A percentile compares a stretch with the other conserved stretches of the same genome.
These are phyloP conservation scores for Dicentrarchus labrax DNA, from an alignment of 2,113 vertebrate species.

Conservation along the genomic window DNA sequence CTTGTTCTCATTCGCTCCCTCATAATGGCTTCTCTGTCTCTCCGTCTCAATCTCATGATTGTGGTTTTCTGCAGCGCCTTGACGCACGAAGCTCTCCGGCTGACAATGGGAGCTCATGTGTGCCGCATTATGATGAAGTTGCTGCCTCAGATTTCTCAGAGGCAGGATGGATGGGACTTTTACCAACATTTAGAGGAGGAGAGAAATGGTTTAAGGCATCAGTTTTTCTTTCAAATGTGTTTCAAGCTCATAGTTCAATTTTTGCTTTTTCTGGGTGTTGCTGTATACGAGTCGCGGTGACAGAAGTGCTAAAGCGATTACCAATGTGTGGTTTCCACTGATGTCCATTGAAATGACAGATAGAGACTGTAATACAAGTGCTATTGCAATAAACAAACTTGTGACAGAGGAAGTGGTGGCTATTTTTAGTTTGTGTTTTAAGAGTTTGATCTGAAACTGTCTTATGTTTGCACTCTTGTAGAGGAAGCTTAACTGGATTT, in stretches of 20 bases:
- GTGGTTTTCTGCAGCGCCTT: conserved; percentile 65
- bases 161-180: not conserved
- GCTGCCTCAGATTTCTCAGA: conserved; percentile 38
- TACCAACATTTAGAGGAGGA: conserved; percentile 1
- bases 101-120: conserved; percentile 65
- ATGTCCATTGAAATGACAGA: not conserved
- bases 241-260: not conserved
- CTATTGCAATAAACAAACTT: not conserved
- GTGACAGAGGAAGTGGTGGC: not conserved
- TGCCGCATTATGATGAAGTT: conserved; percentile 71
- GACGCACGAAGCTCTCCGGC: conserved; percentile 56
- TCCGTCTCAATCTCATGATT: conserved; percentile 38
- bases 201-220: not conserved
- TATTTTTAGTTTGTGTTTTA: conserved; percentile 22
- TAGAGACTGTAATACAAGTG: not conserved
- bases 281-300: not conserved
- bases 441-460: not conserved
- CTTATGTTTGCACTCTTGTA: not conserved
- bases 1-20: conserved; percentile 60
- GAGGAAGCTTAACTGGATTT: not conserved
- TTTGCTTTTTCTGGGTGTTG: not conserved
- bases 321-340: not conserved
- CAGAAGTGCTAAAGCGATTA: not conserved
- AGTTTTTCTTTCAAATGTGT: not conserved
- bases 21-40: conserved; percentile 66